These are phyloP conservation scores for Beris morrisii DNA, from an alignment of 2,888 invertebrate genomes.

Conservation along the genomic window DNA sequence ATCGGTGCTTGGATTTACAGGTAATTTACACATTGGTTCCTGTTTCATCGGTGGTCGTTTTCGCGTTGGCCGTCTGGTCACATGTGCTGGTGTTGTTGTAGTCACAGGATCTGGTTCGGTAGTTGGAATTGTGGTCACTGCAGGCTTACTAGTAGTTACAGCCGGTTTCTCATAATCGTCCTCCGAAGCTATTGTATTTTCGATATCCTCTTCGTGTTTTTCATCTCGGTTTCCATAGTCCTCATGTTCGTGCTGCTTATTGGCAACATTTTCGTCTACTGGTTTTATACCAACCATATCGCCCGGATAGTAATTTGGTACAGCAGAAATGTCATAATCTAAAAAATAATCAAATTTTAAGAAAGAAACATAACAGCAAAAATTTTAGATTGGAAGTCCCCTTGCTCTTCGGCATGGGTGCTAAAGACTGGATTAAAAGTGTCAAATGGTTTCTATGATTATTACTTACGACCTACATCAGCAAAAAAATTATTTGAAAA, in stretches of 20 bases:
- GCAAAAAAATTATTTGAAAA: too few species aligned
- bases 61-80: conserved; percentile 42
- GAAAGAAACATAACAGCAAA: background rate
- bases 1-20: conserved; percentile 52
- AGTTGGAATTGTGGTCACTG: conserved; percentile 43
- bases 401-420: too few species aligned
- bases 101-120: conserved; percentile 39
- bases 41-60: conserved; percentile 43
- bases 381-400: conserved; percentile 13
- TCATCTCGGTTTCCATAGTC: background rate
- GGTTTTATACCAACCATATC: conserved; percentile 40
- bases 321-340: conserved; percentile 49
- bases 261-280: conserved; percentile 13
- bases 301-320: conserved; percentile 49
- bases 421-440: too few species aligned
- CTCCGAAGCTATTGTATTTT: background rate
- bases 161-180: background rate
- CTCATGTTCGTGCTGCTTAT: background rate
- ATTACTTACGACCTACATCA: too few species aligned
- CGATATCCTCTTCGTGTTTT: background rate
- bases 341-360: conserved; percentile 9
- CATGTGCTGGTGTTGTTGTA: conserved; percentile 44
- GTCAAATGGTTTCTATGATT: too few species aligned
- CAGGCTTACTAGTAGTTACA: conserved; percentile 18
- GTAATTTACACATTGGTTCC: conserved; percentile 49